phyloP scores from a whole-genome alignment of 2,797 vertebrate genomes.

The Buphagus erythrorhynchus region DNA sequence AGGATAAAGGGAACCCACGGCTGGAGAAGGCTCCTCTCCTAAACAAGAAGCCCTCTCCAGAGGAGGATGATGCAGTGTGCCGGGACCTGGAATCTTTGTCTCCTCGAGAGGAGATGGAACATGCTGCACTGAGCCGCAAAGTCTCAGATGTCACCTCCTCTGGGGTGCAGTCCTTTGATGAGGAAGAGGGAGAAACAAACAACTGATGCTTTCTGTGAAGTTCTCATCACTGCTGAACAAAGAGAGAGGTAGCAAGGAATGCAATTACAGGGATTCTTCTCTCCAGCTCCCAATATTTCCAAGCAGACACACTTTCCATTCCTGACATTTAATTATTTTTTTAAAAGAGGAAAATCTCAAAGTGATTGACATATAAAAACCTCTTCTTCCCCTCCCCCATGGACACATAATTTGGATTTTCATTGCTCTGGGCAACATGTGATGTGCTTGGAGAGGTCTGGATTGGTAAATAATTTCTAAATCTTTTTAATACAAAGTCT shows the following conservation, averaged over 20 bases:
- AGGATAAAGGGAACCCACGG: conserved; percentile 84
- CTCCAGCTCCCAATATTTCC: conserved; percentile 36
- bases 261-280: conserved; percentile 45
- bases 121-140: conserved; percentile 90
- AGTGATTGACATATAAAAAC: neutral
- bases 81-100: conserved; percentile 91
- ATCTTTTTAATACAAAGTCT: conserved; percentile 37
- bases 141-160: conserved; percentile 89
- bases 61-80: conserved; percentile 90
- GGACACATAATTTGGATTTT: conserved; percentile 24
- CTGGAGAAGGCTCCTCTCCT: conserved; percentile 89
- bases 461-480: conserved; percentile 52
- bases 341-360: conserved; percentile 40
- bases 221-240: conserved; percentile 38
- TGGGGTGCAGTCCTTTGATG: conserved; percentile 90
- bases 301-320: conserved; percentile 44
- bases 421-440: conserved; percentile 42
- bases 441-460: conserved; percentile 63
- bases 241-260: conserved; percentile 41
- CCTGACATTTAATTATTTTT: conserved; percentile 60
- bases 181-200: conserved; percentile 88
- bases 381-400: neutral
- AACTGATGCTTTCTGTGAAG: conserved; percentile 74
- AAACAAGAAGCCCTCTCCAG: conserved; percentile 90
- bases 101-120: conserved; percentile 85